Evolutionary conservation across 2,888 invertebrate species (phyloP).

Genomic region (Drosophila histrio): DNA sequence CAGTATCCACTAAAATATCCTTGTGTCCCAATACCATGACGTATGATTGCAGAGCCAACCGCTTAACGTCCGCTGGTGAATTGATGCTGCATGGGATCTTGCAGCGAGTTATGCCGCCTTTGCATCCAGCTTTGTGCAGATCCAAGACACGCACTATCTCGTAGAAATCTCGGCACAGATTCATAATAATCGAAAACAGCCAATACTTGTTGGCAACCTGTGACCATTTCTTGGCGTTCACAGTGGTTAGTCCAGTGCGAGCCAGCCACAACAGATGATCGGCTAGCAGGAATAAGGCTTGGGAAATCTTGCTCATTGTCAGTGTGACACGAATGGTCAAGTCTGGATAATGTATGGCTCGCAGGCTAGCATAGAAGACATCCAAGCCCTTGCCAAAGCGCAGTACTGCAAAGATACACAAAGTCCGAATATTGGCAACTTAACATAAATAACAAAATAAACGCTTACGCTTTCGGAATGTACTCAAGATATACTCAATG

Average conservation of each 20-base stretch:
- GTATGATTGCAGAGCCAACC: conserved; percentile 75
- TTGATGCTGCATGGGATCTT: conserved; percentile 67
- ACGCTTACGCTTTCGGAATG: conserved; percentile 93
- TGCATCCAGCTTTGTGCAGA: conserved; percentile 84
- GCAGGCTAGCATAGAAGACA: conserved; percentile 90
- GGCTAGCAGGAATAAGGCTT: conserved; percentile 91
- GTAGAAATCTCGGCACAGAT: conserved; percentile 92
- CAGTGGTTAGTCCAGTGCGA: conserved; percentile 87
- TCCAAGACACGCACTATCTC: conserved; percentile 89
- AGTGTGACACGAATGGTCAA: conserved; percentile 88
- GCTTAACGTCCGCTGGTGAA: conserved; percentile 69
- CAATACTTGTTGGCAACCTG: conserved; percentile 91
- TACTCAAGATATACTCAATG: conserved; percentile 92
- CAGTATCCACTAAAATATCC: conserved; percentile 91
- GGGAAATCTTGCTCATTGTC: conserved; percentile 91
- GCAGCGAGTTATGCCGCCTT: conserved; percentile 80
- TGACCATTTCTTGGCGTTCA: conserved; percentile 91
- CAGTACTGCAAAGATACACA: conserved; percentile 86
- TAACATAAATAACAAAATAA: background rate
- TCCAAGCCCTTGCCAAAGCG: conserved; percentile 94
- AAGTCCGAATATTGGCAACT: background rate
- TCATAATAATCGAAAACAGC: conserved; percentile 92
- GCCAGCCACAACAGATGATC: conserved; percentile 95
- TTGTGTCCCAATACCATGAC: conserved; percentile 84
- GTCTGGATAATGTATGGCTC: conserved; percentile 90